phyloP scores from a whole-genome alignment of 2,888 invertebrate species.

The Eupithecia tripunctaria region DNA sequence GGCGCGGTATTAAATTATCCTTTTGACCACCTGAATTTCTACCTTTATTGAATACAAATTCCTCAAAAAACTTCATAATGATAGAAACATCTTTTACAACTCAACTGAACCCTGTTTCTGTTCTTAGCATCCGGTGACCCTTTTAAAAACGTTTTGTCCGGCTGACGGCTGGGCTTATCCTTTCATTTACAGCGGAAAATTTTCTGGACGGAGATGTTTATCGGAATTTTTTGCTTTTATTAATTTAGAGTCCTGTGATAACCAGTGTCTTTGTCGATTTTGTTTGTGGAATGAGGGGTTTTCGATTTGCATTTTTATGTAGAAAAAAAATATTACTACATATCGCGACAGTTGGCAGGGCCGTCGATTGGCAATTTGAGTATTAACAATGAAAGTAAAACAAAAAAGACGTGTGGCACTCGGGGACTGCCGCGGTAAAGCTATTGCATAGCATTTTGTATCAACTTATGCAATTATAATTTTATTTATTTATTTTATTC shows the following conservation, averaged over 20 bases:
- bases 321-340: too few species aligned
- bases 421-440: too few species aligned
- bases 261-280: not conserved
- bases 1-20: not conserved
- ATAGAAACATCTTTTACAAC: constrained; percentile 21
- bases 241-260: not conserved
- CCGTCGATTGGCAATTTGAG: too few species aligned
- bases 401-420: too few species aligned
- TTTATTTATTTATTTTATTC: too few species aligned
- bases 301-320: too few species aligned
- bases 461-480: too few species aligned
- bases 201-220: not conserved
- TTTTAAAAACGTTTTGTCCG: constrained; percentile 21
- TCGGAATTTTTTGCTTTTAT: not conserved
- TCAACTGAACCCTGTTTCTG: constrained; percentile 21
- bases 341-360: too few species aligned
- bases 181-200: constrained; percentile 5
- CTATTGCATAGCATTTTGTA: too few species aligned
- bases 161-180: constrained; percentile 2
- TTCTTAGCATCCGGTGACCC: constrained; percentile 16
- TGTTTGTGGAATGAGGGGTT: too few species aligned
- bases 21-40: not conserved
- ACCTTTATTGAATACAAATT: not conserved
- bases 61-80: constrained; percentile 8
- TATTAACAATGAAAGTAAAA: too few species aligned